A percentile compares a stretch with the other conserved stretches of the same genome.
phyloP scores from a whole-genome alignment of 2,888 invertebrate genomes.

The Theodoxus fluviatilis region DNA sequence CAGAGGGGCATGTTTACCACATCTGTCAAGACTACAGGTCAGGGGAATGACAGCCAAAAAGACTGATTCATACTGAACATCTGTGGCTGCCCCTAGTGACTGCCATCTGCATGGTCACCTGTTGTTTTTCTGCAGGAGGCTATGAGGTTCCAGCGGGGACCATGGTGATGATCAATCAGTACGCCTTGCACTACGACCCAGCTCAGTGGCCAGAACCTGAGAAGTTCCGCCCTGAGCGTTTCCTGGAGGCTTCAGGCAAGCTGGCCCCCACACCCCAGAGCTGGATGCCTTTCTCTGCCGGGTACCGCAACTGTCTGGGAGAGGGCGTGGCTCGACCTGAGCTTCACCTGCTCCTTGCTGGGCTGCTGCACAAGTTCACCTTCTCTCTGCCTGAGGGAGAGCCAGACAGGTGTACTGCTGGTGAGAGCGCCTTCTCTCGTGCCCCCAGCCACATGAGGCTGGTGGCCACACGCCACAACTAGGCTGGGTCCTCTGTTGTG shows the following conservation, averaged over 20 bases:
- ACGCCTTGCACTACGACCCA: conserved; percentile 44
- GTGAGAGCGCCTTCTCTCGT: too few species aligned
- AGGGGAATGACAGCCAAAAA: too few species aligned
- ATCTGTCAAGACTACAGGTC: too few species aligned
- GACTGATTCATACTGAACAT: too few species aligned
- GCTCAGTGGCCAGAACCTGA: conserved; percentile 41
- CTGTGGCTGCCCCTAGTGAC: too few species aligned
- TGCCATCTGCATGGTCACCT: too few species aligned
- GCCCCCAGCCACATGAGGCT: too few species aligned
- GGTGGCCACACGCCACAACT: too few species aligned
- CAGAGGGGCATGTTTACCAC: too few species aligned
- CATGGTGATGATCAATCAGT: conserved; percentile 39
- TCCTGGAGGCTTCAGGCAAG: conserved; percentile 41
- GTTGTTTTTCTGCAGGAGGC: conserved; percentile 39
- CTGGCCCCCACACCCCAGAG: conserved; percentile 42
- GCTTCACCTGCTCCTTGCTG: conserved; percentile 39
- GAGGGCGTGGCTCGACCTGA: conserved; percentile 47
- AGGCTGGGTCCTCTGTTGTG: too few species aligned
- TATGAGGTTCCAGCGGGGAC: conserved; percentile 46
- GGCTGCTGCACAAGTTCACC: conserved; percentile 20
- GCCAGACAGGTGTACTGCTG: too few species aligned
- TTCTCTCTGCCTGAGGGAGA: conserved; percentile 28
- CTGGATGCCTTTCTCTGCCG: conserved; percentile 51
- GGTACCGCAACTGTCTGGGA: conserved; percentile 47
- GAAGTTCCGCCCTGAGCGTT: conserved; percentile 45